Evolutionary conservation across 2,113 vertebrate genomes (phyloP), one percentile per base, ranked within the genome.

Genomic region (Festucalex cinctus): DNA sequence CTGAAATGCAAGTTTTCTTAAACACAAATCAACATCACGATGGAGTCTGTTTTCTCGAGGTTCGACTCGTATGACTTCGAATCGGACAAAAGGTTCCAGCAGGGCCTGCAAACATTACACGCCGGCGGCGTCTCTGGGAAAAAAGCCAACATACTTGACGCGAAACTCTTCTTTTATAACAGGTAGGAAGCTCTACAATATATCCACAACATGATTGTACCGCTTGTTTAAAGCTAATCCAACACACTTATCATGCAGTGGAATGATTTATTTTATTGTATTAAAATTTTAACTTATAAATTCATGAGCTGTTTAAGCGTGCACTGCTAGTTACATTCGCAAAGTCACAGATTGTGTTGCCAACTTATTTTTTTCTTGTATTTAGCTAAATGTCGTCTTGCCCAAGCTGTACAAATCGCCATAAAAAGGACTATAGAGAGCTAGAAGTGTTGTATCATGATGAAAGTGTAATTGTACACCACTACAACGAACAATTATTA

Each of bases 91-190:
- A 74, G 75, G 32, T 91, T 91, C 67, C 70, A 77, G 58, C 73
- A 67, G 0, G 89, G 89, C 5, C 36, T 90, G 39, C 78, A 74
- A 32, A 63, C 28, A 41, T 68, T 89, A 6, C 65, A 68, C 14
- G 53, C n/a, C 28, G 65, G 6, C 24, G 65, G 5, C 20, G 36
- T 17, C 53, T 20, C 19, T 20, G 14, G 12, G 54, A 67, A 13
- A 16, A 26, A 13, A 66, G 9, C 36, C 62, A 70, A 35, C 19
- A n/a, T 77, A 6, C 69, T 86, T 69, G 83, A 90, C 37, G 61
- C 90, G 24, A 89, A 89, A 37, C 77, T 90, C 9, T 91, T 88
- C 75, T 91, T 86, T 51, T 92, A 91, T 20, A 91, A 86, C 83
- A 87, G 84, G 91, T 89, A 1, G 76, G 9, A n/a, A n/a, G 20